phyloP scores from a whole-genome alignment of 2,888 invertebrate genomes.

The Dorcus parallelipipedus region DNA sequence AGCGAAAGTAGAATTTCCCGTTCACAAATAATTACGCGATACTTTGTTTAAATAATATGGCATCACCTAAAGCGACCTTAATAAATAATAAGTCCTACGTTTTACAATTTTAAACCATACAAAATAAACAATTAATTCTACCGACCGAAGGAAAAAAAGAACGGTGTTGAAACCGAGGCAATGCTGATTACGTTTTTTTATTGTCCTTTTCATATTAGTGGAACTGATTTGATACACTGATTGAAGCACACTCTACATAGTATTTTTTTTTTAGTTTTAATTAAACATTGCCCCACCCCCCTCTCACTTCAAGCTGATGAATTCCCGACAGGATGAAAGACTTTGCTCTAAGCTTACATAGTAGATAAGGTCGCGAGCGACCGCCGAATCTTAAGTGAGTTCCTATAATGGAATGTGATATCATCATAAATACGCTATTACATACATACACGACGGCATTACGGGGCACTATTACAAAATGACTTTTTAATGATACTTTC shows the following conservation, averaged over 20 bases:
- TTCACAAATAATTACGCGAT: slow-evolving; percentile 1
- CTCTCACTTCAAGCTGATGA: slow-evolving; percentile 1
- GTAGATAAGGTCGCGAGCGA: not conserved
- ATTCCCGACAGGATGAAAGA: not conserved
- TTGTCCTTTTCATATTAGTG: slow-evolving; percentile 4
- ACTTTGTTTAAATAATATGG: slow-evolving; percentile 20
- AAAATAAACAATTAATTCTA: not conserved
- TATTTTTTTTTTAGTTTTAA: not conserved
- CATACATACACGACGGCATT: not conserved
- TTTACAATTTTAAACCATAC: not conserved
- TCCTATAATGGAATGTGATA: slow-evolving; percentile 1
- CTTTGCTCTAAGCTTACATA: slow-evolving; percentile 3
- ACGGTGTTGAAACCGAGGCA: slow-evolving; percentile 1
- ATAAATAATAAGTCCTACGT: not conserved
- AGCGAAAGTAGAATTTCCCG: not conserved
- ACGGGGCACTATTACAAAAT: not conserved
- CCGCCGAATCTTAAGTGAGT: not conserved
- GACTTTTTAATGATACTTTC: too few relatives aligned
- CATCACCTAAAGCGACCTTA: slow-evolving; percentile 24
- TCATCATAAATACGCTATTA: not conserved
- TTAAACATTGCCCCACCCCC: slow-evolving; percentile 3
- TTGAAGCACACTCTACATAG: slow-evolving; percentile 6
- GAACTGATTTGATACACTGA: slow-evolving; percentile 1
- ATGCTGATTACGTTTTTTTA: not conserved
- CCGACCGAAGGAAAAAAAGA: not conserved